A percentile compares a stretch with the other conserved stretches of the same genome.
phyloP scores from a whole-genome alignment of 2,113 vertebrate genomes.

The Sapajus apella region DNA sequence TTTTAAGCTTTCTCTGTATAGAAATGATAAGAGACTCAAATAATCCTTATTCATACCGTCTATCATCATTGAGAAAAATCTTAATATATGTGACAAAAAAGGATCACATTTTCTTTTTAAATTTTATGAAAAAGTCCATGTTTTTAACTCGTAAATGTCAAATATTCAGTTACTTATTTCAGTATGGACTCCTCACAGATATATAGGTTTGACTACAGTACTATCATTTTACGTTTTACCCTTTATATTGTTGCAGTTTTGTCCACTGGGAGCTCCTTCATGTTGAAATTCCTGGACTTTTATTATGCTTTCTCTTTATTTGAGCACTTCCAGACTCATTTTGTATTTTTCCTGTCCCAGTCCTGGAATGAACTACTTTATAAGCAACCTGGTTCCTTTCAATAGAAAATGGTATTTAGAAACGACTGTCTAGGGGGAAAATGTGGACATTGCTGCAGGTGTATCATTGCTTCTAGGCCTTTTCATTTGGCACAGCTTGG shows the following conservation, averaged over 20 bases:
- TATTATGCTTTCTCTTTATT: background rate
- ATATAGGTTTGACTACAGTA: background rate
- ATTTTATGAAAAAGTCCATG: background rate
- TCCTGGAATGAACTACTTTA: background rate
- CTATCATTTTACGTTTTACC: background rate
- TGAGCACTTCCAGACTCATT: background rate
- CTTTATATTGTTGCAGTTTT: background rate
- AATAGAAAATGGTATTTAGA: background rate
- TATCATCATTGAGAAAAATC: background rate
- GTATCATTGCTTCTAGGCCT: background rate
- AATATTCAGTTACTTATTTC: background rate
- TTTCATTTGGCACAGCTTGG: background rate
- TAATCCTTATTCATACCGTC: background rate
- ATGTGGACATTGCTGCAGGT: background rate
- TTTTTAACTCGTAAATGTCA: conserved; percentile 33
- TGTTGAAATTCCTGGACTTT: background rate
- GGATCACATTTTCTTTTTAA: background rate
- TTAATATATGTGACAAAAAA: background rate
- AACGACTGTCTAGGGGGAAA: background rate
- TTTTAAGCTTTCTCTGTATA: conserved; percentile 11
- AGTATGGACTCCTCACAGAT: background rate
- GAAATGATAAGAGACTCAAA: conserved; percentile 39
- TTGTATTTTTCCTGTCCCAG: background rate
- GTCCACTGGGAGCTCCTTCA: background rate
- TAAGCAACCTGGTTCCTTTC: background rate